Evolutionary conservation across 2,888 invertebrate species (phyloP).

Genomic region (Nomada ferruginata): DNA sequence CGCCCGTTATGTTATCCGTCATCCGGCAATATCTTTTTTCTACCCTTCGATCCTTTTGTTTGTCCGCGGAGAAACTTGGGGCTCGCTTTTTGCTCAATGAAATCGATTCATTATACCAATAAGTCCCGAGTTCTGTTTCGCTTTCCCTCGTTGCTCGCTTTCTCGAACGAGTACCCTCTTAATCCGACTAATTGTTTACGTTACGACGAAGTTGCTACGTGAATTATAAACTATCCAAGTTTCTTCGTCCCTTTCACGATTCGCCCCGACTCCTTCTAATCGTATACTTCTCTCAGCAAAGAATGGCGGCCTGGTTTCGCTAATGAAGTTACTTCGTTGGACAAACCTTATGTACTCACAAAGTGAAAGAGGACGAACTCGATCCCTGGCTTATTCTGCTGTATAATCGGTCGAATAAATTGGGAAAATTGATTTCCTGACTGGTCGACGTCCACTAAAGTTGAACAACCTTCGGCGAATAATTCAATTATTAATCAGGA

Average conservation of each 20-base stretch:
- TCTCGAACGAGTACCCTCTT: constrained; percentile 66
- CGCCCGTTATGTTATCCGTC: not conserved
- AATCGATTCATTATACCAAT: constrained; percentile 41
- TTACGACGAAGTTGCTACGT: constrained; percentile 79
- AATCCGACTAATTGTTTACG: constrained; percentile 83
- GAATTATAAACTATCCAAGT: constrained; percentile 77
- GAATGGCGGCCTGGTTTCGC: constrained; percentile 77
- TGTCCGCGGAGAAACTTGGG: not conserved
- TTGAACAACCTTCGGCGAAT: not conserved
- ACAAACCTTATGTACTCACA: constrained; percentile 47
- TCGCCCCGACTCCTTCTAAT: constrained; percentile 70
- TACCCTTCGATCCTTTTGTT: too few species aligned
- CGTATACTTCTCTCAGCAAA: constrained; percentile 74
- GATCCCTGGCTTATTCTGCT: constrained; percentile 28
- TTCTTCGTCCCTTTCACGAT: constrained; percentile 31
- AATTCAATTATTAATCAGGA: constrained; percentile 10
- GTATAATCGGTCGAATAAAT: constrained; percentile 47
- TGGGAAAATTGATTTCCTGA: constrained; percentile 39
- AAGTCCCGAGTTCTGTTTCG: constrained; percentile 9
- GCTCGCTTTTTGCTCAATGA: not conserved
- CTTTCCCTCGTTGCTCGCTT: constrained; percentile 25
- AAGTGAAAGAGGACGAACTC: constrained; percentile 37
- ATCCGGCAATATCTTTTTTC: too few species aligned
- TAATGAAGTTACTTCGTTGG: constrained; percentile 75
- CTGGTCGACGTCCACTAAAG: not conserved